Evolutionary conservation across 1,140 invertebrate genomes (phyloP).

Genomic region (Drosophila aff.): DNA sequence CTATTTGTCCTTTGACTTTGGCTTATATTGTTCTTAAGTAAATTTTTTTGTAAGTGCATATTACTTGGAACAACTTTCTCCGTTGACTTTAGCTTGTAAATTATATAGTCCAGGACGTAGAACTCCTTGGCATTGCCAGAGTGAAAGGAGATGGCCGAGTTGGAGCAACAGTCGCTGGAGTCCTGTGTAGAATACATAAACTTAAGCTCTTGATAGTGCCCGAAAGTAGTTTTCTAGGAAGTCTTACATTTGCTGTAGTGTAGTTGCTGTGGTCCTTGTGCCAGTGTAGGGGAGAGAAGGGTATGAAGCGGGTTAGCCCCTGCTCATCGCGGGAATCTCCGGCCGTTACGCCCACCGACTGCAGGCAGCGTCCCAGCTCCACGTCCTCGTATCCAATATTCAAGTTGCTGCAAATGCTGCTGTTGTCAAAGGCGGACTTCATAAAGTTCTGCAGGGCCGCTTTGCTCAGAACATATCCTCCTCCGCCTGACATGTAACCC

Average conservation of each 20-base stretch:
- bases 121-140: constrained; percentile 95
- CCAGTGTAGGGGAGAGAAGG: constrained; percentile 90
- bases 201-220: not conserved
- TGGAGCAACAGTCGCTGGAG: constrained; percentile 93
- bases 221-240: not conserved
- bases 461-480: constrained; percentile 95
- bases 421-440: constrained; percentile 89
- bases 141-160: constrained; percentile 97
- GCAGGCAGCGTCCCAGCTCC: constrained; percentile 96
- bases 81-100: constrained; percentile 94
- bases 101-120: constrained; percentile 97
- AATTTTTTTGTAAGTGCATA: not conserved
- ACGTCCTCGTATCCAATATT: constrained; percentile 94
- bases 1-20: not conserved
- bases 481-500: constrained; percentile 97
- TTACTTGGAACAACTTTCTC: not conserved
- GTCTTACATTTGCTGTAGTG: constrained; percentile 76
- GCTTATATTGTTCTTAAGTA: not conserved
- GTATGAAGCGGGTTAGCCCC: constrained; percentile 95
- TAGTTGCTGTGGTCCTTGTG: constrained; percentile 86
- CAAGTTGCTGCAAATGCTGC: constrained; percentile 88
- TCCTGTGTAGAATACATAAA: constrained; percentile 85
- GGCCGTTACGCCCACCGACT: constrained; percentile 93
- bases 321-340: constrained; percentile 93
- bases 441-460: constrained; percentile 91